These are phyloP conservation scores for Chloroclysta siterata DNA, from an alignment of 2,888 invertebrate species.

Conservation along the genomic window DNA sequence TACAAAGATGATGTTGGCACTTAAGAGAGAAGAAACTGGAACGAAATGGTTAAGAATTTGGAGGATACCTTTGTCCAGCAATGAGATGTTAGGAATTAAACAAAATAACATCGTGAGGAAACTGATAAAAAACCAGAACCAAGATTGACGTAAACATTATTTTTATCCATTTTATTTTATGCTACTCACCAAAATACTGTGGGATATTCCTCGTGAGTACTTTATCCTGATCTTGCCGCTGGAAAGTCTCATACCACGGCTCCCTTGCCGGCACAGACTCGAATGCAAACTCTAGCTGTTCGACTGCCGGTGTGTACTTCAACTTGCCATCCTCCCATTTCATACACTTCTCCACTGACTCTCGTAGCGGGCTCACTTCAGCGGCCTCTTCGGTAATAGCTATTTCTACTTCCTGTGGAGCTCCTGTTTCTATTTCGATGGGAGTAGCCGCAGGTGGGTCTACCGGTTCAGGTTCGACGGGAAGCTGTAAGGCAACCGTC, in stretches of 20 bases:
- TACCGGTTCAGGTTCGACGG: conserved; percentile 45
- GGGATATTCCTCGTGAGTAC: conserved; percentile 86
- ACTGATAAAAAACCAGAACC: background rate
- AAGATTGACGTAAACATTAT: background rate
- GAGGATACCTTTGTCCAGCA: too few relatives aligned
- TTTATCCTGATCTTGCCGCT: conserved; percentile 89
- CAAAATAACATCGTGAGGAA: too few relatives aligned
- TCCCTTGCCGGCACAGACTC: conserved; percentile 90
- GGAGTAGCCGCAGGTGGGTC: conserved; percentile 58
- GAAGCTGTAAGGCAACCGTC: conserved; percentile 36
- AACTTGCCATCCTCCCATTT: conserved; percentile 78
- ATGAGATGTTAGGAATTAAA: too few relatives aligned
- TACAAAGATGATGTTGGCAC: background rate
- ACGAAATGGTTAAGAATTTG: too few relatives aligned
- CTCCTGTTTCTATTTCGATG: conserved; percentile 51
- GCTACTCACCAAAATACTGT: conserved; percentile 80
- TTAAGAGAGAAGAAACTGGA: background rate
- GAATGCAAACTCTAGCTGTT: conserved; percentile 89
- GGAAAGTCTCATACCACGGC: conserved; percentile 92
- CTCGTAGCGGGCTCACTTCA: conserved; percentile 59
- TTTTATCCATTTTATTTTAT: background rate
- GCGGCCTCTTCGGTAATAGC: conserved; percentile 40
- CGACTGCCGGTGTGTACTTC: conserved; percentile 81
- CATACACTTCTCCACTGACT: conserved; percentile 70
- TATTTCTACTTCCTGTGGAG: conserved; percentile 31